Conservation (phyloP, 2,888 invertebrate genomes). For the Oxyteleia sp. region DNA sequence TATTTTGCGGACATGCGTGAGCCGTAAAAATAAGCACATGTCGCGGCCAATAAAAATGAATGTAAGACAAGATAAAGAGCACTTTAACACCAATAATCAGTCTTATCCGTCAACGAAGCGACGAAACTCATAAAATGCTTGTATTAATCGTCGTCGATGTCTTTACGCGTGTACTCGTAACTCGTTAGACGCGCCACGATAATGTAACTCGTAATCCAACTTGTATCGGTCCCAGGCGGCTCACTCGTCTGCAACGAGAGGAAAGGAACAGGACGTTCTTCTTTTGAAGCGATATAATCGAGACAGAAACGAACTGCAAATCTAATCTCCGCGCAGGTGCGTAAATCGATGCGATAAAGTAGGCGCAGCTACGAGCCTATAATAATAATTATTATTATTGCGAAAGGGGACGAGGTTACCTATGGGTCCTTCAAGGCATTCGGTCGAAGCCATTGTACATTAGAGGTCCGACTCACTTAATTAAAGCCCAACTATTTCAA, state of each 20-base stretch:
- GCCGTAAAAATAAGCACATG: slow-evolving; percentile 58
- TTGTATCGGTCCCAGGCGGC: slow-evolving; percentile 74
- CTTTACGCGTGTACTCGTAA: slow-evolving; percentile 75
- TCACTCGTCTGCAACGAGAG: slow-evolving; percentile 72
- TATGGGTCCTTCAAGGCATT: too few relatives aligned
- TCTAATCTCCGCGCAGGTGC: slow-evolving; percentile 75
- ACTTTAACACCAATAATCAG: slow-evolving; percentile 74
- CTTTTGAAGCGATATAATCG: slow-evolving; percentile 71
- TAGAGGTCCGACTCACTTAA: too few relatives aligned
- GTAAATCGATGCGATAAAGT: slow-evolving; percentile 75
- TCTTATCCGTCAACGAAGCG: slow-evolving; percentile 72
- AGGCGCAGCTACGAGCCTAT: slow-evolving; percentile 61
- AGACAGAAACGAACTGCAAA: slow-evolving; percentile 66
- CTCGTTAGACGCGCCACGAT: slow-evolving; percentile 74
- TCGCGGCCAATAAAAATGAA: slow-evolving; percentile 69
- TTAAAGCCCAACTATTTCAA: too few relatives aligned
- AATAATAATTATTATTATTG: too few relatives aligned
- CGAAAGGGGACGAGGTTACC: too few relatives aligned
- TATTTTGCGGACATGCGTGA: slow-evolving; percentile 44
- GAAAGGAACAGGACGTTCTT: slow-evolving; percentile 68
- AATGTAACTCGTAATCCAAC: slow-evolving; percentile 75
- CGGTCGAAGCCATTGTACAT: too few relatives aligned
- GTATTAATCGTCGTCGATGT: slow-evolving; percentile 73
- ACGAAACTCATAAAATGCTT: slow-evolving; percentile 69
- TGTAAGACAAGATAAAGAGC: slow-evolving; percentile 71